These are phyloP conservation scores for Toxotes chatareus DNA, from an alignment of 2,113 vertebrate genomes.

Conservation along the genomic window DNA sequence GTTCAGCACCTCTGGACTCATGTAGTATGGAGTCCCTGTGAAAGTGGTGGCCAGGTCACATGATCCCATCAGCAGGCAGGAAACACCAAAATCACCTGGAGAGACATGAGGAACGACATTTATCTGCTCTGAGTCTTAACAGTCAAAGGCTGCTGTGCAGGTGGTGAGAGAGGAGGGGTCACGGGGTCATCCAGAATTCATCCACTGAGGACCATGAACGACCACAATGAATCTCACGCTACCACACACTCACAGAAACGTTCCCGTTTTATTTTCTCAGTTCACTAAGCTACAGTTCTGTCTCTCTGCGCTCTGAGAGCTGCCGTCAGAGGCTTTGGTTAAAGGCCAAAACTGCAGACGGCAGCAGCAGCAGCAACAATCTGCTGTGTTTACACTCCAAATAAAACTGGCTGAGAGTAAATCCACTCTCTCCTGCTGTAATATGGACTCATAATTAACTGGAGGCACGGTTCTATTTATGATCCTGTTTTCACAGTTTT, in stretches of 20 bases:
- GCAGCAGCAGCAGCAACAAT: not conserved
- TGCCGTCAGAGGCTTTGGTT: not conserved
- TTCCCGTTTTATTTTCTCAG: not conserved
- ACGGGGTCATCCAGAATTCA: not conserved
- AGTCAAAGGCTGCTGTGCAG: not conserved
- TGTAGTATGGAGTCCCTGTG: slow-evolving; percentile 90
- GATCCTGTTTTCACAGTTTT: not conserved
- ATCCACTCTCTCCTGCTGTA: not conserved
- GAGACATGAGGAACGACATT: slow-evolving; percentile 8
- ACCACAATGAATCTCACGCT: not conserved
- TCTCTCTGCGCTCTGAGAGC: not conserved
- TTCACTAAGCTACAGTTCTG: not conserved
- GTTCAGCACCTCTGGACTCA: slow-evolving; percentile 91
- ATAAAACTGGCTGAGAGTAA: not conserved
- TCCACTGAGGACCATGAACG: not conserved
- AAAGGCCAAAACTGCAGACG: not conserved
- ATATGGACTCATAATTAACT: not conserved
- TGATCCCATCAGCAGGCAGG: slow-evolving; percentile 89
- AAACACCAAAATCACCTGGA: slow-evolving; percentile 92
- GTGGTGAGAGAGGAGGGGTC: too few relatives aligned
- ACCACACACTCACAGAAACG: not conserved
- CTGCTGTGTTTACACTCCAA: slow-evolving; percentile 21
- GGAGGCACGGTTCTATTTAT: not conserved
- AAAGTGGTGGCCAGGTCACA: slow-evolving; percentile 91
- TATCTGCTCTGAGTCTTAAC: not conserved